Evolutionary conservation across 2,797 vertebrate species (phyloP).

Genomic region (Lepus townsendii): DNA sequence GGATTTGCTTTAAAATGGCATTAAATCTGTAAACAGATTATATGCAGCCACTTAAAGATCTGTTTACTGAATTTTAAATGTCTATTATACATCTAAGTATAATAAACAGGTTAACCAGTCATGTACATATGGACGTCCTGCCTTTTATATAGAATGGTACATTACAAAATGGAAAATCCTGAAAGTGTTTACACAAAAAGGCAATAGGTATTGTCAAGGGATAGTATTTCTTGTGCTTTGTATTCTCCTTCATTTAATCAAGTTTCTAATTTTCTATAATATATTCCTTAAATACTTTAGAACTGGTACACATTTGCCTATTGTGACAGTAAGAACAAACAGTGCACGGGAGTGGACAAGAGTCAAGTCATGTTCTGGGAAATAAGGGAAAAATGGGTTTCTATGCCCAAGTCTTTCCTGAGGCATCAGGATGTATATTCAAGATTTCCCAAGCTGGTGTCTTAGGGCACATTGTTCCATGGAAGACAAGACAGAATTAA

Average conservation of each 20-base stretch:
- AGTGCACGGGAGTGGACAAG: neutral
- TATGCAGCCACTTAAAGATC: neutral
- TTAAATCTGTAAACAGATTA: neutral
- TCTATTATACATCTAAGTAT: neutral
- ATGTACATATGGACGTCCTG: neutral
- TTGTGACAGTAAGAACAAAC: slow-evolving; percentile 1
- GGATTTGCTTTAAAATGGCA: neutral
- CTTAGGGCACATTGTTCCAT: neutral
- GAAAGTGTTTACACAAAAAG: neutral
- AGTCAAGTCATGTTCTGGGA: neutral
- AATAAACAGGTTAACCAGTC: neutral
- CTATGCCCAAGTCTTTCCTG: neutral
- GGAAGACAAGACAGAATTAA: neutral
- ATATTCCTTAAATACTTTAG: neutral
- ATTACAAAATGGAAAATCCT: neutral
- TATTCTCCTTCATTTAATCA: neutral
- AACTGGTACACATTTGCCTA: neutral
- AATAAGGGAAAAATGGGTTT: neutral
- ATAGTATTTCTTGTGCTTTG: neutral
- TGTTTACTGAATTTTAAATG: neutral
- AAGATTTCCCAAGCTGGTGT: neutral
- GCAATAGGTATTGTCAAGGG: neutral
- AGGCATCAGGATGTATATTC: neutral
- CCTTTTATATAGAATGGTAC: neutral
- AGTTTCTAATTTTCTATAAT: slow-evolving; percentile 9